Percentiles rank a stretch among this genome's conserved stretches.
phyloP scores from a whole-genome alignment of 2,797 vertebrate genomes.

The Gobionotothen gibberifrons region DNA sequence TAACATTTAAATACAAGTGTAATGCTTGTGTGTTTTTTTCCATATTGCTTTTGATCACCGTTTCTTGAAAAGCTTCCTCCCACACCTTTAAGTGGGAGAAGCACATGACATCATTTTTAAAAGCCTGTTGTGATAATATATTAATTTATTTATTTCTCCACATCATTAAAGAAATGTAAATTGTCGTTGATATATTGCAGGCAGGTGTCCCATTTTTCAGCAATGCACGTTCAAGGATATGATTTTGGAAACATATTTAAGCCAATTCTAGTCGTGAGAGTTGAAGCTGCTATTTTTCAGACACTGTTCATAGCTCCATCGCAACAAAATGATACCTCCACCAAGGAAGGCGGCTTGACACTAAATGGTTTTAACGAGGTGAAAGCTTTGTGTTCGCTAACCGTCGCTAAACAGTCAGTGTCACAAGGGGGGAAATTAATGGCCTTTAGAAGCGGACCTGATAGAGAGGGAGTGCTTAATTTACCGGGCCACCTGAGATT shows the following conservation, averaged over 20 bases:
- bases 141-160: slow-evolving; percentile 6
- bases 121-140: background rate
- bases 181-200: slow-evolving; percentile 15
- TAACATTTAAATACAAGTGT: slow-evolving; percentile 5
- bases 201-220: slow-evolving; percentile 41
- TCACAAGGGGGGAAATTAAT: slow-evolving; percentile 71
- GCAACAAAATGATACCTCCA: slow-evolving; percentile 33
- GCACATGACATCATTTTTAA: slow-evolving; percentile 11
- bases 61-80: background rate
- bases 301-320: slow-evolving; percentile 10
- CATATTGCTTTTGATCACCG: background rate
- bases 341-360: slow-evolving; percentile 34
- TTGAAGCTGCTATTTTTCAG: slow-evolving; percentile 21
- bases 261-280: slow-evolving; percentile 23
- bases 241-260: slow-evolving; percentile 33
- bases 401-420: slow-evolving; percentile 56
- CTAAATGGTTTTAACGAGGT: slow-evolving; percentile 56
- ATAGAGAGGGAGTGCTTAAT: slow-evolving; percentile 66
- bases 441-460: slow-evolving; percentile 62
- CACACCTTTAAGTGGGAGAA: background rate
- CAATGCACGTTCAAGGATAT: slow-evolving; percentile 3
- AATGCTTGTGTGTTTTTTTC: slow-evolving; percentile 14
- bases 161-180: slow-evolving; percentile 7
- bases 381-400: slow-evolving; percentile 43
- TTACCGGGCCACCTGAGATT: slow-evolving; percentile 75